Percentiles rank a stretch among this genome's conserved stretches.
Conservation (phyloP, 2,113 vertebrate genomes). For the Oncorhynchus nerka region DNA sequence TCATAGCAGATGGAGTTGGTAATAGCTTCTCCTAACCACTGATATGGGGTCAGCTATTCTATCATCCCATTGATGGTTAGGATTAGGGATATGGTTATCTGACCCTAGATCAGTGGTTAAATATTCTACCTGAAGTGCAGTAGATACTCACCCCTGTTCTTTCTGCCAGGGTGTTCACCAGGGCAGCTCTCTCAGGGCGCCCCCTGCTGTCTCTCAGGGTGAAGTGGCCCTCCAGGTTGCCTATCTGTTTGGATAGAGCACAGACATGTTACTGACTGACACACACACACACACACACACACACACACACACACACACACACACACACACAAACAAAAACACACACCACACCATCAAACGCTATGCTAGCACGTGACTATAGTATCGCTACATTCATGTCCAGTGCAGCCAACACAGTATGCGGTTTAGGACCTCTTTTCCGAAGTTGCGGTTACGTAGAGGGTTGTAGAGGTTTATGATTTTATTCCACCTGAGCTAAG, state of each 20-base stretch:
- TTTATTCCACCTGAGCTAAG: background rate
- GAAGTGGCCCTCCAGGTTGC: slow-evolving; percentile 58
- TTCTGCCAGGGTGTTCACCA: slow-evolving; percentile 42
- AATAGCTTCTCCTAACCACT: too few relatives aligned
- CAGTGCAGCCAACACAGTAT: too few relatives aligned
- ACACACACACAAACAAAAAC: background rate
- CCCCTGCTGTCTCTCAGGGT: slow-evolving; percentile 58
- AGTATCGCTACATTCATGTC: too few relatives aligned
- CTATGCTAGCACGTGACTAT: too few relatives aligned
- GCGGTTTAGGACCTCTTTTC: too few relatives aligned
- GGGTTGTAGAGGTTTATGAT: background rate
- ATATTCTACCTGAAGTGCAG: too few relatives aligned
- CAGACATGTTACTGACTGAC: slow-evolving; percentile 7
- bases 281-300: background rate
- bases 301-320: background rate
- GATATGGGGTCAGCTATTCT: too few relatives aligned
- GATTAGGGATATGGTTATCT: too few relatives aligned
- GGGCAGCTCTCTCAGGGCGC: slow-evolving; percentile 57
- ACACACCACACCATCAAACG: too few relatives aligned
- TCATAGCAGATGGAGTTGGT: too few relatives aligned
- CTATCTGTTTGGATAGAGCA: slow-evolving; percentile 47
- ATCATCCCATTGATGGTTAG: too few relatives aligned
- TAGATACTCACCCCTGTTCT: slow-evolving; percentile 50
- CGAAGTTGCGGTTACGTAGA: background rate
- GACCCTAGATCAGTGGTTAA: too few relatives aligned